These are phyloP conservation scores for Bombus breviceps DNA, from an alignment of 1,140 invertebrate genomes.

Conservation along the genomic window DNA sequence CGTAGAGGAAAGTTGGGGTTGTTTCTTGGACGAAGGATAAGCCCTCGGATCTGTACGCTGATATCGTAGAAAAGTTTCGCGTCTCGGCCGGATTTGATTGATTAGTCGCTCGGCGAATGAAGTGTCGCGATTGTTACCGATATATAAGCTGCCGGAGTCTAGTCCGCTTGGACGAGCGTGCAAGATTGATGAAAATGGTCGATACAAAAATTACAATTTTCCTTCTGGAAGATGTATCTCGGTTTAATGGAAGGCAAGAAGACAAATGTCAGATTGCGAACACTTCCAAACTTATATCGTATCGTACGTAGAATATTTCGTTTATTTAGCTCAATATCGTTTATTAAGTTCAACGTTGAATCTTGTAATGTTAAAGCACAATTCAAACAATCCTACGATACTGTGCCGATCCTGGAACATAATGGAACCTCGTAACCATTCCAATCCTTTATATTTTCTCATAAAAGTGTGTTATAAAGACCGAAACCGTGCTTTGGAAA, in stretches of 20 bases:
- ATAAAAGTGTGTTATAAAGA: neutral
- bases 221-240: neutral
- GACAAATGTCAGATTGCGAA: neutral
- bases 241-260: neutral
- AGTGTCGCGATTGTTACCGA: conserved; percentile 66
- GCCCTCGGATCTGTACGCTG: conserved; percentile 49
- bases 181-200: conserved; percentile 56
- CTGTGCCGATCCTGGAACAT: neutral
- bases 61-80: conserved; percentile 62
- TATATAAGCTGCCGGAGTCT: conserved; percentile 26
- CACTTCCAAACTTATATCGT: too few species aligned
- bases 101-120: conserved; percentile 59
- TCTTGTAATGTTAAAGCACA: neutral
- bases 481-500: neutral
- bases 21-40: conserved; percentile 59
- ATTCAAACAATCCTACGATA: neutral
- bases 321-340: too few species aligned
- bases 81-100: conserved; percentile 66
- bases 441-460: neutral
- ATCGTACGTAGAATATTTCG: too few species aligned
- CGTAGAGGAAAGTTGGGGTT: conserved; percentile 23
- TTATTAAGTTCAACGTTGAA: too few species aligned
- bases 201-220: conserved; percentile 35
- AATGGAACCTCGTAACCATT: neutral
- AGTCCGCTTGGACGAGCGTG: conserved; percentile 29